Evolutionary conservation across 1,140 invertebrate species (phyloP), one percentile per base, ranked within the genome.

Genomic region (Drosophila neocordata): DNA sequence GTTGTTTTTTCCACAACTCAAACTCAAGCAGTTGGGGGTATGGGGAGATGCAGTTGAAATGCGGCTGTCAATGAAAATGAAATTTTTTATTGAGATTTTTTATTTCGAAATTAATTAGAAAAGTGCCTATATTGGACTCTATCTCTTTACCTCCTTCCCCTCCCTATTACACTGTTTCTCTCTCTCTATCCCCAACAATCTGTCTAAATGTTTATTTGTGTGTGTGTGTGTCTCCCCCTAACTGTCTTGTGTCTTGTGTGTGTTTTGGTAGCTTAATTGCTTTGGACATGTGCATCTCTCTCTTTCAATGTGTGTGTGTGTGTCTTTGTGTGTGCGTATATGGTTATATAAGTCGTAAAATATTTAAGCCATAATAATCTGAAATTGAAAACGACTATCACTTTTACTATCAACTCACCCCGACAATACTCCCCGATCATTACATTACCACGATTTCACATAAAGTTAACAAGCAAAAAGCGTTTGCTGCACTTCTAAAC

Each of bases 71-170:
- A 88, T 88, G 83, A 88, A 88, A 88, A 88, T 88, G 84, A 88
- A 88, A 79, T 88, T 88, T 88, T 88, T 88, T 88, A 88, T 88
- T 88, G 79, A 88, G 83, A 83, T 88, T 88, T 88, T 76, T 73
- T 67, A 65, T 65, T 79, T 65, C 62, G 70, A 88, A 82, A 83
- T 87, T 87, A 87, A 88, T 87, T 87, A 87, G 83, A 87, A 87
- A 87, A 87, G 79, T 76, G 83, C 71, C 75, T 59, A 69, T 66
- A 69, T 76, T 69, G 41, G 5, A 48, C 41, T 48, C 15, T 20
- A 20, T 48, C 41, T 48, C 41, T 48, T 6, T 20, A 7, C 9
- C 41, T 48, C 41, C 41, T 11, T 6, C 15, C 7, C 18, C 41
- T 15, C 38, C 13, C n/a, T 41, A 4, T 15, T n/a, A n/a, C n/a